Percentiles rank a stretch among this genome's conserved stretches.
Conservation (phyloP, 1,140 invertebrate species). For the Pinna nobilis region DNA sequence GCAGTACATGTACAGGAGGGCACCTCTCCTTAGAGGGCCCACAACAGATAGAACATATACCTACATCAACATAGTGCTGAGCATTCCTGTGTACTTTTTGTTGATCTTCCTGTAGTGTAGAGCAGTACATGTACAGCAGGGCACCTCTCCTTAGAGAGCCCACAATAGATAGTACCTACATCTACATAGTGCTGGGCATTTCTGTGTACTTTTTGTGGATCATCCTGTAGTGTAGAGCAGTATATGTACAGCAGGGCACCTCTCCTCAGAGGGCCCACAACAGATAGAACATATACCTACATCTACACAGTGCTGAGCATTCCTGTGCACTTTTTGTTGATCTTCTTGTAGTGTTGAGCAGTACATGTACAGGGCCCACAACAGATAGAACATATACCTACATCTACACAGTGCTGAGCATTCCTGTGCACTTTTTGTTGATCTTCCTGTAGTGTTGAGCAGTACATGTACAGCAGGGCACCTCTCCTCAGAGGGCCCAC, state of each 20-base stretch:
- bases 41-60: not conserved
- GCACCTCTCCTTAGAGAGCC: conserved; percentile 68
- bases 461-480: conserved; percentile 69
- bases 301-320: not conserved
- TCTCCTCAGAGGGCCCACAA: too few relatives aligned
- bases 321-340: not conserved
- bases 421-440: too few relatives aligned
- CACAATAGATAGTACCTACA: conserved; percentile 47
- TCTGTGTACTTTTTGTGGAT: not conserved
- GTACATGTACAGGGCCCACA: not conserved
- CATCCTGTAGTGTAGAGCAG: conserved; percentile 55
- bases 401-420: not conserved
- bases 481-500: too few relatives aligned
- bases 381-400: not conserved
- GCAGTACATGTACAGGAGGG: conserved; percentile 69
- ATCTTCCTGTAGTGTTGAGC: conserved; percentile 52
- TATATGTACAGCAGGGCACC: conserved; percentile 70
- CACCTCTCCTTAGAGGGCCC: conserved; percentile 2
- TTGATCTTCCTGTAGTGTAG: conserved; percentile 45
- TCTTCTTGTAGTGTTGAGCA: not conserved
- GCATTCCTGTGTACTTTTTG: conserved; percentile 4
- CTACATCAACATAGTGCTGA: not conserved
- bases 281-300: too few relatives aligned
- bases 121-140: conserved; percentile 68
- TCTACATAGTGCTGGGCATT: conserved; percentile 34